Evolutionary conservation across 1,140 invertebrate genomes (phyloP).

Genomic region (Ylistrum balloti): DNA sequence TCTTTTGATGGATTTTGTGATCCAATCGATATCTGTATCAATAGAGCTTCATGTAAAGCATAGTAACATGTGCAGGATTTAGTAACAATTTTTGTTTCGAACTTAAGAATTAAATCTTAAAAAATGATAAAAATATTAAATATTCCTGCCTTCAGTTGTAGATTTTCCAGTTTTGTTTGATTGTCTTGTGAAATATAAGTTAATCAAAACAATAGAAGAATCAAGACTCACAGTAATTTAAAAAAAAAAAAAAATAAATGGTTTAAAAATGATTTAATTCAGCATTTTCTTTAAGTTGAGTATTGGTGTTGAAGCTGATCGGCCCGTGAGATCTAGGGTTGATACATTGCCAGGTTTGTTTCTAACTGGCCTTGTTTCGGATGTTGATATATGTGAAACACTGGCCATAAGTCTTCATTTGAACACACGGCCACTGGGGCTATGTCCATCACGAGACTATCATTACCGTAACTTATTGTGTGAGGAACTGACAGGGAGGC

Average conservation of each 20-base stretch:
- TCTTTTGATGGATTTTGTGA: neutral
- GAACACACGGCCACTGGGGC: slow-evolving; percentile 11
- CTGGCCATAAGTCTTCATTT: slow-evolving; percentile 22
- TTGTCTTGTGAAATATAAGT: too few species aligned
- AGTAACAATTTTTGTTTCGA: too few species aligned
- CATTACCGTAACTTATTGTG: slow-evolving; percentile 28
- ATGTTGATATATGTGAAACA: neutral
- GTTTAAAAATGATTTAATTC: too few species aligned
- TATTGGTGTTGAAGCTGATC: neutral
- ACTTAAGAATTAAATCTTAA: too few species aligned
- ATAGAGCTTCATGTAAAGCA: too few species aligned
- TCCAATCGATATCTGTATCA: neutral
- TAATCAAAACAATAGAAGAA: too few species aligned
- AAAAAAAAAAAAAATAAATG: too few species aligned
- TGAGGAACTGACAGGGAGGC: neutral
- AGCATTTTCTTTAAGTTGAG: neutral
- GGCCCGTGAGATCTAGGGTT: neutral
- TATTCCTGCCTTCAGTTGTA: too few species aligned
- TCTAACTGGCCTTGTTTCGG: slow-evolving; percentile 8
- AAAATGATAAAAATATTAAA: too few species aligned
- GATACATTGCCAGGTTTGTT: neutral
- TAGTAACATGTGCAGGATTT: too few species aligned
- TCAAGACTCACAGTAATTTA: too few species aligned
- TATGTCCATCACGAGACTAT: slow-evolving; percentile 18
- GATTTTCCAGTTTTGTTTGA: too few species aligned